These are phyloP conservation scores for Trochalopteron elliotii DNA, from an alignment of 2,113 vertebrate genomes.

Conservation along the genomic window DNA sequence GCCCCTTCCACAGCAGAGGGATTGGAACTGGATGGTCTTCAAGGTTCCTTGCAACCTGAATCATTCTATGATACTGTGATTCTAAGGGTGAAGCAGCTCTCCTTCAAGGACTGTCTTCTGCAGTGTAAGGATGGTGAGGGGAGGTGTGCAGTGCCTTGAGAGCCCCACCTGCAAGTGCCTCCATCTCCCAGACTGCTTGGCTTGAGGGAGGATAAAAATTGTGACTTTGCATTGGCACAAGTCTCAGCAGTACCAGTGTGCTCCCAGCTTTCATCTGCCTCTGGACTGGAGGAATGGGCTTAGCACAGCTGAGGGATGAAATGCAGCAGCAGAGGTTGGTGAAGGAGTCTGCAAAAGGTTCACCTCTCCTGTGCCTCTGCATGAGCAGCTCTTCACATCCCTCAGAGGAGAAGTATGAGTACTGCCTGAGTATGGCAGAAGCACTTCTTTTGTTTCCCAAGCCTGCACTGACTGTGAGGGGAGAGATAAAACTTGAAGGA, in stretches of 20 bases:
- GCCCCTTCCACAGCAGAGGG: not conserved
- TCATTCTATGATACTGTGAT: not conserved
- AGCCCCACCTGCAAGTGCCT: not conserved
- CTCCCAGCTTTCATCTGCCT: not conserved
- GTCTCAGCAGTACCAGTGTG: not conserved
- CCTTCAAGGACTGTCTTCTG: not conserved
- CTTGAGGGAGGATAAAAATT: not conserved
- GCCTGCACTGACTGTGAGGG: not conserved
- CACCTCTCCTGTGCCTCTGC: not conserved
- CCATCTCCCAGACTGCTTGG: not conserved
- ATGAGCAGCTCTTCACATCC: not conserved
- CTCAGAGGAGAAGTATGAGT: not conserved
- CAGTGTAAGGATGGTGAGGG: not conserved
- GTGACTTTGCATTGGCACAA: not conserved
- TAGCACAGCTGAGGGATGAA: not conserved
- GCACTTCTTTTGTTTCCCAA: not conserved
- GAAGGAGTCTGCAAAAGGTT: not conserved
- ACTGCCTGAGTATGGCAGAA: not conserved
- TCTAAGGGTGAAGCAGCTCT: not conserved
- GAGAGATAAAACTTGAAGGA: not conserved
- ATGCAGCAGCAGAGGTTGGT: not conserved
- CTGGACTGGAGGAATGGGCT: not conserved
- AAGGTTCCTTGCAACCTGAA: not conserved
- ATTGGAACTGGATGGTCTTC: not conserved
- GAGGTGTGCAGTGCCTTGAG: not conserved